Conservation (phyloP, 2,113 vertebrate species). For the Capreolus pygargus region DNA sequence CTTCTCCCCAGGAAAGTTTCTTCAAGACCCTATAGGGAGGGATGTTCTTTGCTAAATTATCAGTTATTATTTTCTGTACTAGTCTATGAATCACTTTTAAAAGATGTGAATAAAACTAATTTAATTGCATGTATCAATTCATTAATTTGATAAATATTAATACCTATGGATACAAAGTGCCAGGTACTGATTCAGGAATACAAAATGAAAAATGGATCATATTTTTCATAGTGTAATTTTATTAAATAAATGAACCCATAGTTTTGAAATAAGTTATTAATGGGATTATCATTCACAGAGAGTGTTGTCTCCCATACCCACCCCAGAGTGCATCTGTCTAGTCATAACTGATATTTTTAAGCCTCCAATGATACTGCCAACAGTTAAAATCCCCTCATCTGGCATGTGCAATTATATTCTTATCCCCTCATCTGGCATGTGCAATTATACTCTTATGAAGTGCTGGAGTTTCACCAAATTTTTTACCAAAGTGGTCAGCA, state of each 20-base stretch:
- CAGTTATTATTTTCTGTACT: neutral
- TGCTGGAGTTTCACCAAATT: neutral
- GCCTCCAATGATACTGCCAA: neutral
- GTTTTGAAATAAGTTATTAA: neutral
- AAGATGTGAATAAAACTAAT: neutral
- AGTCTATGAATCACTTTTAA: neutral
- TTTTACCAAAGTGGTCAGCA: neutral
- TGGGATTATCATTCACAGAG: neutral
- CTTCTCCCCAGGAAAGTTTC: neutral
- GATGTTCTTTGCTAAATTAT: neutral
- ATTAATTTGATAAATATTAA: neutral
- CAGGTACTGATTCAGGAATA: neutral
- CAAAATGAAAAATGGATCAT: neutral
- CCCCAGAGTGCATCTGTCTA: neutral
- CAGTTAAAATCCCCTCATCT: neutral
- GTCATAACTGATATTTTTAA: neutral
- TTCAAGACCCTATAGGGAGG: neutral
- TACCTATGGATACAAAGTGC: neutral
- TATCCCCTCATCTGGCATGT: neutral
- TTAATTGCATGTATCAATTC: neutral
- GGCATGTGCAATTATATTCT: neutral
- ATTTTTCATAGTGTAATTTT: neutral
- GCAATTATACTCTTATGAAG: neutral
- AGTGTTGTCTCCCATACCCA: accelerated
- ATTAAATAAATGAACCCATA: neutral